Percentiles rank a stretch among this genome's conserved stretches.
Conservation (phyloP, 2,113 vertebrate genomes). For the Phaethornis superciliosus region DNA sequence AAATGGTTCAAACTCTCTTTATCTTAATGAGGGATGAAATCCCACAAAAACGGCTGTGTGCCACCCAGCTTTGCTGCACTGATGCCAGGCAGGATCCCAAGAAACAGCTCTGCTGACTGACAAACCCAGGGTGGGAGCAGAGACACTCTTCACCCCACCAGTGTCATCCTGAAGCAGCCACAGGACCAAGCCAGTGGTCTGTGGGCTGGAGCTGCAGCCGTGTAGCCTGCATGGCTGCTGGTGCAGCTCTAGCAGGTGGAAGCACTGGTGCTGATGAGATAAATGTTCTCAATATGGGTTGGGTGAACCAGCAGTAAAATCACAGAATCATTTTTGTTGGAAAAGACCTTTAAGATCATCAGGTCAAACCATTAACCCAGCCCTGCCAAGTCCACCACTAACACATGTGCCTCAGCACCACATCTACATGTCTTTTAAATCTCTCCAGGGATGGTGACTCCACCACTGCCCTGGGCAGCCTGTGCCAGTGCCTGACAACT, state of each 20-base stretch:
- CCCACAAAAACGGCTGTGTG: slow-evolving; percentile 2
- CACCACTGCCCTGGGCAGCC: too few species aligned
- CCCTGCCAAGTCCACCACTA: too few species aligned
- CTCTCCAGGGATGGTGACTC: too few species aligned
- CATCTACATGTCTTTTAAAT: too few species aligned
- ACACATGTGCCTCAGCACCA: too few species aligned
- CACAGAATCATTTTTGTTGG: too few species aligned
- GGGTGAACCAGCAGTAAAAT: not conserved
- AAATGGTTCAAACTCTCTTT: slow-evolving; percentile 62
- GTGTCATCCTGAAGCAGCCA: not conserved
- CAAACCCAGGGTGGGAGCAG: accelerated
- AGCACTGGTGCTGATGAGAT: not conserved
- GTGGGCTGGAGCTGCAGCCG: not conserved
- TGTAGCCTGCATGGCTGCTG: not conserved
- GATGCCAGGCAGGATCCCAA: not conserved
- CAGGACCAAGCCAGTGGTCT: not conserved
- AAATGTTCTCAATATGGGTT: not conserved
- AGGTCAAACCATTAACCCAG: too few species aligned
- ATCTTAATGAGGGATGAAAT: slow-evolving; percentile 68
- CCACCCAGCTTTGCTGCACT: not conserved
- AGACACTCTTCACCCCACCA: accelerated
- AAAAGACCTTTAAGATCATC: too few species aligned
- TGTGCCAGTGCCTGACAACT: too few species aligned
- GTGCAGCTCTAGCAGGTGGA: not conserved
- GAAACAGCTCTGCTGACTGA: not conserved